Percentiles rank a stretch among this genome's conserved stretches.
These are phyloP conservation scores for Caenorhabditis wallacei DNA, from an alignment of 2,888 invertebrate species.

Conservation along the genomic window DNA sequence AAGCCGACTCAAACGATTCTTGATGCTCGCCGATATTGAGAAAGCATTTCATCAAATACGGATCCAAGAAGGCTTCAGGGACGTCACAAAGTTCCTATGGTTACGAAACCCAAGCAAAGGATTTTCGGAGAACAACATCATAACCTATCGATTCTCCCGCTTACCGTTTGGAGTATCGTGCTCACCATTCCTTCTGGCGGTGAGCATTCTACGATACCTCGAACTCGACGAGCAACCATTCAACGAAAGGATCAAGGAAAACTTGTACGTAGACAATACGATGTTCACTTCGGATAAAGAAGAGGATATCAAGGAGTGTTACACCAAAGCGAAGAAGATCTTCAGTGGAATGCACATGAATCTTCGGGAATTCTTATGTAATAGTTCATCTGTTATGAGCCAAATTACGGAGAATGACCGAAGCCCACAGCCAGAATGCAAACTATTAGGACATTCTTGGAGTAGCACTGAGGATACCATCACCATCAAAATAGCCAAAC, in stretches of 20 bases:
- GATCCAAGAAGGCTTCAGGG: constrained; percentile 55
- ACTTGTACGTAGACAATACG: constrained; percentile 45
- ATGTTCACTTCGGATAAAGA: neutral
- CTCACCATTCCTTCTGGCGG: constrained; percentile 65
- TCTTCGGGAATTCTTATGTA: constrained; percentile 15
- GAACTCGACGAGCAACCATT: neutral
- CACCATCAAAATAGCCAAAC: constrained; percentile 1
- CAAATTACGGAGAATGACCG: neutral
- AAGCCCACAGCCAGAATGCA: neutral
- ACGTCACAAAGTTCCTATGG: constrained; percentile 68
- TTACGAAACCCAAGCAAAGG: constrained; percentile 54
- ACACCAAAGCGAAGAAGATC: neutral
- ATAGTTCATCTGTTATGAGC: neutral
- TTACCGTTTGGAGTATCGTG: constrained; percentile 70
- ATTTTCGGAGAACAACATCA: constrained; percentile 60
- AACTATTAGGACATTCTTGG: constrained; percentile 35
- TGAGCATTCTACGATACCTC: constrained; percentile 40
- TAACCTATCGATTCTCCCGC: constrained; percentile 56
- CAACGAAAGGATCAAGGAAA: neutral
- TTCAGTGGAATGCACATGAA: constrained; percentile 32
- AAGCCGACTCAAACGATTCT: constrained; percentile 16
- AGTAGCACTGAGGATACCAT: constrained; percentile 2
- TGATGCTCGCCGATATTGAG: constrained; percentile 68
- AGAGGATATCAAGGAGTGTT: neutral
- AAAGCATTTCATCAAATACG: constrained; percentile 74